Base-by-base conservation (phyloP, 37 sponge, comb jelly and placozoan genomes). In the Halichondria panicea region DNA sequence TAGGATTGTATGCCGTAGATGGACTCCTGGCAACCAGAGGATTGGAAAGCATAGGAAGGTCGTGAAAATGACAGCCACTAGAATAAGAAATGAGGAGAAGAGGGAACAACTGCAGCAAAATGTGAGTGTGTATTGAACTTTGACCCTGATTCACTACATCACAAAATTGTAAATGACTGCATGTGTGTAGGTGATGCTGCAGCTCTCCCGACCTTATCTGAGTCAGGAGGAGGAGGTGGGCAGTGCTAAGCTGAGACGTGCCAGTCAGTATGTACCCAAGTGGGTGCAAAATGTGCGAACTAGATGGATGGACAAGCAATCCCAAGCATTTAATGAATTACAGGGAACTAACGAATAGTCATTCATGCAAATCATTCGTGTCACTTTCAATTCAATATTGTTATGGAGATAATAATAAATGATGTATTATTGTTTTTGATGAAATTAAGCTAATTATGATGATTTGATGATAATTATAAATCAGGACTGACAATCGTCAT, bases 21-120 rank as follows among this genome's bases (percentile, higher is more conserved):
- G 67, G 36, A 77, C 74, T 35, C 91, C 91, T 7, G 91, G 91
- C 6, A 70, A 55, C 28, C 91, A 91, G 55, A 85, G 86, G 86
- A 77, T 67, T 7, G 91, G 91, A 28, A 91, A 91, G 63, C 78
- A 91, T 72, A 70, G 81, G 53, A 81, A 48, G 44, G 37, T 58
- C 11, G 28, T 42, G 32, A 91, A 91, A 52, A 72, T 91, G 77
- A 91, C 91, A 21, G 28, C 15, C n/a, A 72, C 81, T 0, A 63
- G 53, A 43, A 63, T 68, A 32, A 24, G 57, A 3, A 85, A 76
- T 33, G 39, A 25, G 6, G 9, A 3, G 22, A 19, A 72, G 52
- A 50, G 76, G 35, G 61, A 71, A 12, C 27, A 31, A 5, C 12
- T 58, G 60, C 60, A 58, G 25, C 24, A 58, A 6, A 58, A 21